Conservation (phyloP, 2,888 invertebrate species). For the Diabrotica balteata region DNA sequence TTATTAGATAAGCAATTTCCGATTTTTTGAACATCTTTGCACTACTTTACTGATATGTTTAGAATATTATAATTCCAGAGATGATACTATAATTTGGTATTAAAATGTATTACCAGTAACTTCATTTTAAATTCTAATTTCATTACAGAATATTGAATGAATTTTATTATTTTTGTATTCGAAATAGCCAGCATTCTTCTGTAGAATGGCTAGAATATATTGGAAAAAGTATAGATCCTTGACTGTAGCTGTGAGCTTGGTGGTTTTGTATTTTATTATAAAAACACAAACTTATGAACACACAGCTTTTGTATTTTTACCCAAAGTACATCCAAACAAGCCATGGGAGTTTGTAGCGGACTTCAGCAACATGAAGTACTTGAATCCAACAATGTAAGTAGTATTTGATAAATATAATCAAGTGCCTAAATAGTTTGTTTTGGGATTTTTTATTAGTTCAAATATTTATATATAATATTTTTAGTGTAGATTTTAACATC, state of each 20-base stretch:
- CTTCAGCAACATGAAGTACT: constrained; percentile 73
- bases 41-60: no score
- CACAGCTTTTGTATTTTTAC: constrained; percentile 62
- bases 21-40: background rate
- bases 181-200: no score
- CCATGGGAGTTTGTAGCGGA: constrained; percentile 80
- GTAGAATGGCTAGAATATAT: constrained; percentile 50
- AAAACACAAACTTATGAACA: constrained; percentile 57
- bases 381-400: constrained; percentile 78
- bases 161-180: no score
- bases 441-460: constrained; percentile 3
- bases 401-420: background rate
- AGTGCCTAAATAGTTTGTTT: no score
- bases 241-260: constrained; percentile 40
- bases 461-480: constrained; percentile 7
- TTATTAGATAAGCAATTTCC: constrained; percentile 30
- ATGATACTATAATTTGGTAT: no score
- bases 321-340: constrained; percentile 65
- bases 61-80: no score
- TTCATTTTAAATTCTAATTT: no score
- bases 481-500: constrained; percentile 63
- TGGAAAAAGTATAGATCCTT: constrained; percentile 52
- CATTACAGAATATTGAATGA: no score
- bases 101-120: no score
- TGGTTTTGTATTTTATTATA: constrained; percentile 51